Evolutionary conservation across 2,797 vertebrate genomes (phyloP).

Genomic region (Sebastes hubbsi): DNA sequence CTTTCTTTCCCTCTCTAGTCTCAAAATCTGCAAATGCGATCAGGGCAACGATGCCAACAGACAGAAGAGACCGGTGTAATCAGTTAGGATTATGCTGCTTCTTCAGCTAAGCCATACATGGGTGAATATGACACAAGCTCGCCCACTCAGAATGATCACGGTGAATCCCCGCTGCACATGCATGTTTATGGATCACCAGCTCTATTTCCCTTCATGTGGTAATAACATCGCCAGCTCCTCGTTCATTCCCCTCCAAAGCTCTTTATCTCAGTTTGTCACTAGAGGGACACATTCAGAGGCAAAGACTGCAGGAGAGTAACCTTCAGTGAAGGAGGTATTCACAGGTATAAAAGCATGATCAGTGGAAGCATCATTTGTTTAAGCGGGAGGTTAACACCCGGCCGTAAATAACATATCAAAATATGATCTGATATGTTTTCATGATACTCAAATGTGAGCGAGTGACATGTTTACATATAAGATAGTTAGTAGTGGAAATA

Average conservation of each 20-base stretch:
- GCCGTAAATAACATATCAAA: not conserved
- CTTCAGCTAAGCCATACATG: slow-evolving; percentile 7
- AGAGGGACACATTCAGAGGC: slow-evolving; percentile 27
- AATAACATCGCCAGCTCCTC: not conserved
- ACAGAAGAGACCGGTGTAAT: slow-evolving; percentile 19
- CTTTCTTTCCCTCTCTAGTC: not conserved
- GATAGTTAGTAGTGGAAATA: not conserved
- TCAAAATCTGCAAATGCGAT: slow-evolving; percentile 28
- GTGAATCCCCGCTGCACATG: slow-evolving; percentile 5
- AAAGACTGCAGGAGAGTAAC: not conserved
- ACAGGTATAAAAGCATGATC: not conserved
- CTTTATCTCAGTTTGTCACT: slow-evolving; percentile 25
- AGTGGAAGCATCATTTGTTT: not conserved
- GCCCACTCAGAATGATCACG: slow-evolving; percentile 4
- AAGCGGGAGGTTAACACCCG: not conserved
- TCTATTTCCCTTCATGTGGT: not conserved
- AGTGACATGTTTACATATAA: not conserved
- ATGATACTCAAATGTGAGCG: not conserved
- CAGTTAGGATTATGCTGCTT: slow-evolving; percentile 18
- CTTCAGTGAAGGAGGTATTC: not conserved
- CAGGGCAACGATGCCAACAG: slow-evolving; percentile 8
- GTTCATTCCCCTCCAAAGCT: not conserved
- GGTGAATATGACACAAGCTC: slow-evolving; percentile 6
- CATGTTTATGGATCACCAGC: not conserved
- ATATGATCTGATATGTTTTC: not conserved